Conservation (phyloP, 2,888 invertebrate genomes). For the Iselma pallidipennis region DNA sequence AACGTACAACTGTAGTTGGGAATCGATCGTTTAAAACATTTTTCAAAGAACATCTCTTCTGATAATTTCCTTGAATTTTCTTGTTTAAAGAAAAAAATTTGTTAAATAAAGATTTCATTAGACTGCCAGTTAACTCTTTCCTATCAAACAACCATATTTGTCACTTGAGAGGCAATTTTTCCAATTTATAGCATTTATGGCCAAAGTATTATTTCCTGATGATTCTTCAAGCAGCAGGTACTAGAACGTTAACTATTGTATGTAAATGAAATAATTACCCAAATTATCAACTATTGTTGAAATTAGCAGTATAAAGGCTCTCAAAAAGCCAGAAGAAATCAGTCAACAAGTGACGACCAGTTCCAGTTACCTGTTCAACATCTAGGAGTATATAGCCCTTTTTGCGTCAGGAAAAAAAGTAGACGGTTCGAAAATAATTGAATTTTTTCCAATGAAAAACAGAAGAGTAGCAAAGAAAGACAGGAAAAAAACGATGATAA, state of each 20-base stretch:
- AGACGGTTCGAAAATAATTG: too few species aligned
- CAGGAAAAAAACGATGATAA: conserved; percentile 21
- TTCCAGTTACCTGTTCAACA: conserved; percentile 31
- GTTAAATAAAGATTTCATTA: too few species aligned
- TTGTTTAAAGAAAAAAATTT: too few species aligned
- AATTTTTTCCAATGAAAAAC: conserved; percentile 24
- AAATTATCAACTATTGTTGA: conserved; percentile 11
- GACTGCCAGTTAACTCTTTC: not conserved
- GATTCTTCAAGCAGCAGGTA: not conserved
- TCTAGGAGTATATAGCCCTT: too few species aligned
- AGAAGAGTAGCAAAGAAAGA: conserved; percentile 20
- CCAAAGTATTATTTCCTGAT: not conserved
- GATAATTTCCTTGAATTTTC: too few species aligned
- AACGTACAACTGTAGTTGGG: not conserved
- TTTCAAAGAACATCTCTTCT: too few species aligned
- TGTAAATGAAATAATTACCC: conserved; percentile 8
- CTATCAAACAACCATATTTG: not conserved
- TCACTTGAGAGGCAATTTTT: not conserved
- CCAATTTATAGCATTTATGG: conserved; percentile 1
- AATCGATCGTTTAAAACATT: too few species aligned
- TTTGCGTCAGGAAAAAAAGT: too few species aligned
- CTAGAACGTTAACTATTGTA: conserved; percentile 6
- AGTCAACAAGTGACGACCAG: conserved; percentile 9
- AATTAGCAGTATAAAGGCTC: conserved; percentile 8
- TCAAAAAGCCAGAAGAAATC: not conserved